Percentiles rank a stretch among this genome's conserved stretches.
These are phyloP conservation scores for Podarcis raffonei DNA, from an alignment of 2,113 vertebrate species.

Conservation along the genomic window DNA sequence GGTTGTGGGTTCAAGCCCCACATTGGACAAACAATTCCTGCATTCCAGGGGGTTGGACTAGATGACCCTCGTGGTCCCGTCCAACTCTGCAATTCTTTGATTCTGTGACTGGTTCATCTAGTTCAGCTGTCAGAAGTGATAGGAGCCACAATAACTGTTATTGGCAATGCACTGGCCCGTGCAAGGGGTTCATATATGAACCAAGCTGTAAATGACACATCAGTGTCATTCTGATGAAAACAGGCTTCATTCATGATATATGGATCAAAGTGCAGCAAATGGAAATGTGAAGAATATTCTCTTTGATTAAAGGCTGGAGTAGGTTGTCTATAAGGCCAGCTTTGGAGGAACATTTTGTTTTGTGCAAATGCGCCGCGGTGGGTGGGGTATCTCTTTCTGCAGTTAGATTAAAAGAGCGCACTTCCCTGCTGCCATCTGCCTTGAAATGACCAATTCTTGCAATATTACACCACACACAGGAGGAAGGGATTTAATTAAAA, in stretches of 20 bases:
- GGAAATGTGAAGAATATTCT: neutral
- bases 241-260: neutral
- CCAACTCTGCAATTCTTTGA: too few species aligned
- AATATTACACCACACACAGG: neutral
- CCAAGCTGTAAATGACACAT: neutral
- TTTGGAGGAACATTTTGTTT: neutral
- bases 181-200: neutral
- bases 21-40: too few species aligned
- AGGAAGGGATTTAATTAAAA: conserved; percentile 41
- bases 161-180: too few species aligned
- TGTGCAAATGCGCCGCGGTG: neutral
- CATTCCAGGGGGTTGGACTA: too few species aligned
- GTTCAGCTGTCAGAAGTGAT: neutral
- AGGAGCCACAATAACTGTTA: neutral
- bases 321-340: too few species aligned
- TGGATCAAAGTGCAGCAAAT: neutral
- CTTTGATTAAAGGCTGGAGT: neutral
- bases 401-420: neutral
- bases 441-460: conserved; percentile 21
- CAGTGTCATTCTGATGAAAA: neutral
- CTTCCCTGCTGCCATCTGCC: neutral
- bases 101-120: neutral
- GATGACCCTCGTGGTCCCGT: too few species aligned
- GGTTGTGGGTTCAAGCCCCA: too few species aligned
- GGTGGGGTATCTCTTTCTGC: neutral